Evolutionary conservation across 2,888 invertebrate species (phyloP).

Genomic region (Alviniconcha strummeri): DNA sequence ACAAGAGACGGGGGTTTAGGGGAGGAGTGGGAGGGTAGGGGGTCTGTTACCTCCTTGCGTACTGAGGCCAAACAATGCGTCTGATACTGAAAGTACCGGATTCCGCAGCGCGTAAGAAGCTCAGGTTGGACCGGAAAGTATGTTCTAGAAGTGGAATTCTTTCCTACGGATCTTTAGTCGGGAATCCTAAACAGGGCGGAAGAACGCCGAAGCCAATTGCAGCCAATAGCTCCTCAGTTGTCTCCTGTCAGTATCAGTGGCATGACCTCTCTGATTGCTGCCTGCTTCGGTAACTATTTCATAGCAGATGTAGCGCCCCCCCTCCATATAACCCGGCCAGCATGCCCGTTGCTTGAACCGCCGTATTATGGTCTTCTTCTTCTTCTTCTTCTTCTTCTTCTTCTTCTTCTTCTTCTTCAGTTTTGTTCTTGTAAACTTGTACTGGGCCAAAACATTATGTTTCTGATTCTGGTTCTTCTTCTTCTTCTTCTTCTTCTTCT

Average conservation of each 20-base stretch:
- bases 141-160: conserved; percentile 19
- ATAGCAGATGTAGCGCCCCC: neutral
- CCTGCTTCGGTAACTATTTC: neutral
- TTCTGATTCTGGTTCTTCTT: neutral
- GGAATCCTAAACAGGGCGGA: conserved; percentile 21
- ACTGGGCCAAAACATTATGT: too few species aligned
- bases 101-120: neutral
- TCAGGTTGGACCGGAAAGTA: conserved; percentile 15
- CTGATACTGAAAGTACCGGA: neutral
- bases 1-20: neutral
- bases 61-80: conserved; percentile 4
- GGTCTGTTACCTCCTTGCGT: too few species aligned
- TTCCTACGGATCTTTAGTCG: conserved; percentile 30
- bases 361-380: too few species aligned
- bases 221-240: neutral
- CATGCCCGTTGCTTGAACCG: too few species aligned
- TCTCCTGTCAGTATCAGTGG: conserved; percentile 8
- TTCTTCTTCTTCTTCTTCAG: too few species aligned
- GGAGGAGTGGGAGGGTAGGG: neutral
- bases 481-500: neutral
- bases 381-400: too few species aligned
- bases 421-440: too few species aligned
- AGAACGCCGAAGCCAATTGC: neutral
- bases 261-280: neutral
- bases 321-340: too few species aligned